Conservation (phyloP, 2,113 vertebrate species). For the Tachycineta bicolor region DNA sequence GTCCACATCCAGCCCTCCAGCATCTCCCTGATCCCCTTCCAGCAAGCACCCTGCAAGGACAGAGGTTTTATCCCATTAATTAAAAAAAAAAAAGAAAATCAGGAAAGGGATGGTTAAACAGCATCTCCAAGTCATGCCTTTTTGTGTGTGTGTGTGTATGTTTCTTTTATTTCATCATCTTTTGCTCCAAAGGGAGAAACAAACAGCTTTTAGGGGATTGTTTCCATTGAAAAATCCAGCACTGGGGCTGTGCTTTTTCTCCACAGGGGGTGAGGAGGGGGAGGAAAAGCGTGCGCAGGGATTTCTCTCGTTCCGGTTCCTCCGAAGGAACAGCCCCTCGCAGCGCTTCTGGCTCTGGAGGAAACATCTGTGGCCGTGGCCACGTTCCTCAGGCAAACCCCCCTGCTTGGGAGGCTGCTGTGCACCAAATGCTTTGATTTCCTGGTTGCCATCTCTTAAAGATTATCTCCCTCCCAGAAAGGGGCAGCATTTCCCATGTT, state of each 20-base stretch:
- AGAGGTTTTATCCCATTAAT: background rate
- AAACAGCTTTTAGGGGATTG: background rate
- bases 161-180: background rate
- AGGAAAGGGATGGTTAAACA: background rate
- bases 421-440: conserved; percentile 30
- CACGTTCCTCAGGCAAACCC: background rate
- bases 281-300: background rate
- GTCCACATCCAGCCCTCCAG: background rate
- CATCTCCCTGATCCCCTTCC: background rate
- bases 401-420: background rate
- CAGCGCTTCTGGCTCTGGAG: conserved; percentile 29
- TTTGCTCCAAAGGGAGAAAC: conserved; percentile 6
- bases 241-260: background rate
- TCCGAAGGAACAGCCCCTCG: background rate
- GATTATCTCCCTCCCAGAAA: conserved; percentile 38
- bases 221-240: background rate
- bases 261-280: background rate
- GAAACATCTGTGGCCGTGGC: conserved; percentile 62
- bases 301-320: conserved; percentile 33
- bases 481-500: conserved; percentile 59
- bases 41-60: background rate
- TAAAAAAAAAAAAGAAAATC: background rate
- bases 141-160: background rate
- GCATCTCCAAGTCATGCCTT: background rate
- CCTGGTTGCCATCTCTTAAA: conserved; percentile 49